A percentile compares a stretch with the other conserved stretches of the same genome.
phyloP scores from a whole-genome alignment of 2,797 vertebrate genomes.

The Pampus argenteus region DNA sequence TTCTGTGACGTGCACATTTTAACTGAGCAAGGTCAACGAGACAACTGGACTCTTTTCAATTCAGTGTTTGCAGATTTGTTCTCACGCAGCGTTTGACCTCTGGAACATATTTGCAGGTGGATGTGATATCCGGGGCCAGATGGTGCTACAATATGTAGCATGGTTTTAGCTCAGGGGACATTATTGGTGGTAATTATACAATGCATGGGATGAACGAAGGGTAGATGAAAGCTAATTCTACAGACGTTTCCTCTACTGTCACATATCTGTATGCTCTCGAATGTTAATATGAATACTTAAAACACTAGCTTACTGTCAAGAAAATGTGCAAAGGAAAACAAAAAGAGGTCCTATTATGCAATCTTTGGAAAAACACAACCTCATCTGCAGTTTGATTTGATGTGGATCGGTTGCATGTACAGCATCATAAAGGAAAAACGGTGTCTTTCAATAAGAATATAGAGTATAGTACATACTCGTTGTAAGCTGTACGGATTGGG shows the following conservation, averaged over 20 bases:
- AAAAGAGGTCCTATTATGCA: background rate
- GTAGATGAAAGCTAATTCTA: background rate
- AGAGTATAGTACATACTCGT: background rate
- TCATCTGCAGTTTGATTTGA: background rate
- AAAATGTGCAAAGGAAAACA: background rate
- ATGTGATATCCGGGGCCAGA: constrained; percentile 61
- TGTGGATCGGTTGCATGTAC: background rate
- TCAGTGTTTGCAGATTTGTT: constrained; percentile 65
- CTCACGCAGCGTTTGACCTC: constrained; percentile 61
- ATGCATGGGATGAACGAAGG: background rate
- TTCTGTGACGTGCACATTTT: constrained; percentile 30
- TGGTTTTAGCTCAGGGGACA: constrained; percentile 46
- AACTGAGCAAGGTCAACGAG: constrained; percentile 57
- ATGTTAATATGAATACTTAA: background rate
- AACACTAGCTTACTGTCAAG: background rate
- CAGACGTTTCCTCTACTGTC: background rate
- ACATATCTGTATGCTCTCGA: background rate
- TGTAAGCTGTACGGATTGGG: background rate
- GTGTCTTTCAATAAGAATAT: background rate
- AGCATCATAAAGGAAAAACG: background rate
- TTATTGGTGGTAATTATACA: background rate
- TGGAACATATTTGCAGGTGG: constrained; percentile 50
- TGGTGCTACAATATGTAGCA: constrained; percentile 54
- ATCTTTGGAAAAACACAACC: background rate
- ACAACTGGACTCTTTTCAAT: constrained; percentile 55